A percentile compares a stretch with the other conserved stretches of the same genome.
These are phyloP conservation scores for Onychomys leucogaster DNA, from an alignment of 2,797 vertebrate species.

Conservation along the genomic window DNA sequence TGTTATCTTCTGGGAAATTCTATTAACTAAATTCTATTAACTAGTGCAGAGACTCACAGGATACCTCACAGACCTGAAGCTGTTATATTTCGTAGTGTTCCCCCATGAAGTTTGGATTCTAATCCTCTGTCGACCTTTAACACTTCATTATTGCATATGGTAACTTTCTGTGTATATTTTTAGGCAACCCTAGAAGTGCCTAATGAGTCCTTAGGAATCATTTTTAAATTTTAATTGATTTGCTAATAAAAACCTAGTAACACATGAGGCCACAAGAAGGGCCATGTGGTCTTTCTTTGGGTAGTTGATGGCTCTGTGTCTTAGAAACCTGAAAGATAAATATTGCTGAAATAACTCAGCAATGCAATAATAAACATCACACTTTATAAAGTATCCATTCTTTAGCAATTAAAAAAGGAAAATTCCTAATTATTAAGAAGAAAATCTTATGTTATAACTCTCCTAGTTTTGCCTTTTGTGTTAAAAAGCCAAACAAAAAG, in stretches of 20 bases:
- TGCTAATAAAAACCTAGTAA: neutral
- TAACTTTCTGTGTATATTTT: neutral
- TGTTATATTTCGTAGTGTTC: neutral
- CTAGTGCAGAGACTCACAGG: neutral
- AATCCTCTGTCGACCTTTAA: neutral
- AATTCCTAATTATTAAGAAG: neutral
- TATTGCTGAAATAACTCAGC: neutral
- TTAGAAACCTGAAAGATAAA: neutral
- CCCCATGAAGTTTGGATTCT: neutral
- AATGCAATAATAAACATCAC: neutral
- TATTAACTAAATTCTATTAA: too few relatives aligned
- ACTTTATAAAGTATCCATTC: neutral
- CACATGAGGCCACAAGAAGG: neutral
- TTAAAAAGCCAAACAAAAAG: conserved; percentile 2
- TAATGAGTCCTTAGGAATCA: neutral
- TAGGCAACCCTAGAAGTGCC: neutral
- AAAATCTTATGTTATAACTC: neutral
- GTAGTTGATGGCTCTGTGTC: neutral
- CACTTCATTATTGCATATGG: neutral
- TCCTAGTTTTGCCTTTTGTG: neutral
- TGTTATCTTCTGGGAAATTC: neutral
- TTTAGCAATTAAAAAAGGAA: conserved; percentile 24
- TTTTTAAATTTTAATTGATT: neutral
- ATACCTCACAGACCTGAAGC: neutral
- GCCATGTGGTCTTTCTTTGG: neutral